Conservation (phyloP, 2,888 invertebrate genomes). For the Synanthedon vespiformis region DNA sequence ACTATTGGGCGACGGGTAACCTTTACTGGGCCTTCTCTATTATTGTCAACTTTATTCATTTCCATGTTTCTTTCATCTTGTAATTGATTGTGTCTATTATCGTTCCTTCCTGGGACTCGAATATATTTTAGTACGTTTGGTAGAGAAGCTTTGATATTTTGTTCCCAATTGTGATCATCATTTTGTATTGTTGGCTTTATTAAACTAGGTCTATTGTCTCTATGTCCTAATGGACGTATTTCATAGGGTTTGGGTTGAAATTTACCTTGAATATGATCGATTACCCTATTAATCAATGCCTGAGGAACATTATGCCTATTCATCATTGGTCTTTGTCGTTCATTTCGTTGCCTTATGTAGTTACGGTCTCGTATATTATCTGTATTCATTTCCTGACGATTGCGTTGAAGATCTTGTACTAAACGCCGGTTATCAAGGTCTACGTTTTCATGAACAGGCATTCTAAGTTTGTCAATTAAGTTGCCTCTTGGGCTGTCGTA, state of each 20-base stretch:
- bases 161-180: neutral
- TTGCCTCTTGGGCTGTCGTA: too few relatives aligned
- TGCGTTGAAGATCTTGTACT: too few relatives aligned
- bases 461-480: too few relatives aligned
- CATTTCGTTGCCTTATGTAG: too few relatives aligned
- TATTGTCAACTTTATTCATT: neutral
- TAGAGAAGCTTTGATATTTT: neutral
- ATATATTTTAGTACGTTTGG: neutral
- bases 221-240: neutral
- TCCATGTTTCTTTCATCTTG: neutral
- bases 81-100: neutral
- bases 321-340: too few relatives aligned
- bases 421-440: too few relatives aligned
- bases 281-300: neutral
- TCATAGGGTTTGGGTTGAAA: neutral
- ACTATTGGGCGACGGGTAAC: neutral
- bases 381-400: too few relatives aligned
- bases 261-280: neutral
- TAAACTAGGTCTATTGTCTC: too few relatives aligned
- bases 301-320: too few relatives aligned
- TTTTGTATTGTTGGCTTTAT: neutral
- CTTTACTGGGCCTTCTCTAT: neutral
- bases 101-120: neutral
- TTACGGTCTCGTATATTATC: too few relatives aligned
- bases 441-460: too few relatives aligned